Conservation (phyloP, 2,797 vertebrate genomes). For the Margarornis squamiger region DNA sequence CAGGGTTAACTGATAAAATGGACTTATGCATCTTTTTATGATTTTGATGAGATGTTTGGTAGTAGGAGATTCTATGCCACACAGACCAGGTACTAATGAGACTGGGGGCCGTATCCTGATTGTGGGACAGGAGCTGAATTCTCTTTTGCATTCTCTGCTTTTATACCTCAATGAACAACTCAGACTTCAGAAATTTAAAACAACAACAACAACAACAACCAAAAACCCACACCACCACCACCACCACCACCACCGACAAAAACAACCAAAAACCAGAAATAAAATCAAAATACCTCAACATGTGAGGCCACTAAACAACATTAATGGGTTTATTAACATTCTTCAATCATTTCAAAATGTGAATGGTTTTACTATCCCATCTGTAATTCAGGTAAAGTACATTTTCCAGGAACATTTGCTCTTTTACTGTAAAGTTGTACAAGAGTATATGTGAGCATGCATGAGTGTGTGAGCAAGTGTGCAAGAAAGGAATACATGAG, state of each 20-base stretch:
- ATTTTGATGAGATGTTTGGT: not conserved
- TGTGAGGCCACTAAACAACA: not conserved
- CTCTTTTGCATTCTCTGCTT: not conserved
- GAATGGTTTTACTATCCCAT: not conserved
- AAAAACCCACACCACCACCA: too few relatives aligned
- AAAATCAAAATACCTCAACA: not conserved
- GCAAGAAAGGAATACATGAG: not conserved
- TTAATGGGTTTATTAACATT: not conserved
- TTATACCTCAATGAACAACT: not conserved
- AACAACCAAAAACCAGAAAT: too few relatives aligned
- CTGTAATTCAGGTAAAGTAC: not conserved
- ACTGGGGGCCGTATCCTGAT: rapidly evolving
- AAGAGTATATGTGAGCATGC: not conserved
- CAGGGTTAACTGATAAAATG: not conserved
- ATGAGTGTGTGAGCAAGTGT: rapidly evolving
- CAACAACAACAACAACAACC: too few relatives aligned
- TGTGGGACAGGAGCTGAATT: not conserved
- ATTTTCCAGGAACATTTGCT: not conserved
- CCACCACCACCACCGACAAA: too few relatives aligned
- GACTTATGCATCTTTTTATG: not conserved
- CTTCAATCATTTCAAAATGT: not conserved
- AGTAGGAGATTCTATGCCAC: not conserved
- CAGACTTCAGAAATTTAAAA: not conserved
- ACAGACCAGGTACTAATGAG: not conserved
- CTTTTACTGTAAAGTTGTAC: not conserved